Evolutionary conservation across 2,113 vertebrate species (phyloP).

Genomic region (Calidris pygmaea): DNA sequence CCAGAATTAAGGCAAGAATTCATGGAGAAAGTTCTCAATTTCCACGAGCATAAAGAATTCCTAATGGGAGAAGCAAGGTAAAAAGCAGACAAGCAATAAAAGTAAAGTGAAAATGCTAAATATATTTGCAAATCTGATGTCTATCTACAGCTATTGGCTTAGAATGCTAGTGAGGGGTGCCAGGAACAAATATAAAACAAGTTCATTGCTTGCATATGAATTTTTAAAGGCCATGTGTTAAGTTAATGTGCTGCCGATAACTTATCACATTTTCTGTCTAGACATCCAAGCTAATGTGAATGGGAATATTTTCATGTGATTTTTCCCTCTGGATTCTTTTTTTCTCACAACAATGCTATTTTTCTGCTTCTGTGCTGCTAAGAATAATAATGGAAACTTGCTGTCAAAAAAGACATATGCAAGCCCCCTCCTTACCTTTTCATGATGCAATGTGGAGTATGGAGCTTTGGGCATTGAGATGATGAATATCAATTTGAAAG

Average conservation of each 20-base stretch:
- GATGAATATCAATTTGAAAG: background rate
- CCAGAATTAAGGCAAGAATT: constrained; percentile 2
- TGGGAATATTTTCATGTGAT: background rate
- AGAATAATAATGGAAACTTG: background rate
- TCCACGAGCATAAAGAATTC: background rate
- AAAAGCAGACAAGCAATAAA: background rate
- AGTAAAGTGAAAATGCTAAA: constrained; percentile 7
- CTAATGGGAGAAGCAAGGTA: background rate
- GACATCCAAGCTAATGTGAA: constrained; percentile 3
- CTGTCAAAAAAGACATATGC: background rate
- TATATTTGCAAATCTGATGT: background rate
- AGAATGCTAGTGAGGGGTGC: background rate
- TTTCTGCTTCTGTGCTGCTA: background rate
- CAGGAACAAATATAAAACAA: constrained; percentile 20
- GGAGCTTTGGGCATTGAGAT: background rate
- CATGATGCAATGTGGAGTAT: background rate
- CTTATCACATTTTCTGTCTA: constrained; percentile 44
- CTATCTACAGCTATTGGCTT: background rate
- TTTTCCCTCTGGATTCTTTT: background rate
- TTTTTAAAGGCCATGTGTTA: background rate
- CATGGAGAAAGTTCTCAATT: background rate
- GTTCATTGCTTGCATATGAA: background rate
- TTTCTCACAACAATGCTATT: background rate
- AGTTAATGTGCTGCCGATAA: constrained; percentile 20
- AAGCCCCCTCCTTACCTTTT: background rate